phyloP scores from a whole-genome alignment of 2,113 vertebrate species.

The Cairina moschata region DNA sequence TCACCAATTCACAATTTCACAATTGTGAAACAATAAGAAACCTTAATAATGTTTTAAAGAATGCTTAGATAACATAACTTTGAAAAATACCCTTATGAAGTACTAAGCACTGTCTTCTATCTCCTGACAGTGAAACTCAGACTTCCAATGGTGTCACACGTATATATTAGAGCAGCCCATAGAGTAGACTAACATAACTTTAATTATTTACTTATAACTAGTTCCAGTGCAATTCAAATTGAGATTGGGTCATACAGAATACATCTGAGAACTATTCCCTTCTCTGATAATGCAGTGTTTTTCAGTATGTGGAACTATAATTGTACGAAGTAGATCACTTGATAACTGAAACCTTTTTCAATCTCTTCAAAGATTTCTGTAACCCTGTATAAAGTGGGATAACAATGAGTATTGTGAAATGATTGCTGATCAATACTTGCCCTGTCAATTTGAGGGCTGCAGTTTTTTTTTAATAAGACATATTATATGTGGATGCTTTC shows the following conservation, averaged over 20 bases:
- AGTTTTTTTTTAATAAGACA: background rate
- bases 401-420: background rate
- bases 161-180: background rate
- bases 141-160: accelerated
- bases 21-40: background rate
- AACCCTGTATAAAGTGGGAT: accelerated
- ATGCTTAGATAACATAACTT: background rate
- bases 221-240: background rate
- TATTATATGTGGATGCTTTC: background rate
- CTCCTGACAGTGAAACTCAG: background rate
- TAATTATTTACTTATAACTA: background rate
- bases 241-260: background rate
- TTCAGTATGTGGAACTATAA: background rate
- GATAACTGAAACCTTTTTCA: background rate
- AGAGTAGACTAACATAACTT: background rate
- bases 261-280: background rate
- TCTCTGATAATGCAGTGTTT: background rate
- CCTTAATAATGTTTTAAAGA: background rate
- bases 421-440: background rate
- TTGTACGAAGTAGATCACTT: accelerated
- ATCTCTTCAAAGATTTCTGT: background rate
- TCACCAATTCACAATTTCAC: background rate
- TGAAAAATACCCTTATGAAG: background rate
- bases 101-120: background rate
- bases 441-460: background rate